Evolutionary conservation across 2,888 invertebrate species (phyloP).

Genomic region (Hypsopygia costalis): DNA sequence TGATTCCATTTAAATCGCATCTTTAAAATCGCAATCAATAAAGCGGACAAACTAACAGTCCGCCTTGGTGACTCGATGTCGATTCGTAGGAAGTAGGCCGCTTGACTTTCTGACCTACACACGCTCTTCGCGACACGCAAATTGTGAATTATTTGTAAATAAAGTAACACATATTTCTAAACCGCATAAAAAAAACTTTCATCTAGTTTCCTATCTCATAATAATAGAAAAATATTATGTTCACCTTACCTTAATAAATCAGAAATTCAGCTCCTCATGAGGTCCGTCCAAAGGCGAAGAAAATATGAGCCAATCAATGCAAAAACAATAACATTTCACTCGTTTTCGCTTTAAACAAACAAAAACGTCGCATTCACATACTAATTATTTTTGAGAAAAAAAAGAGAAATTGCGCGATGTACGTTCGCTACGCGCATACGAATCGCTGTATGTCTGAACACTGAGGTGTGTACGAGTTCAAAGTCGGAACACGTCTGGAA

Average conservation of each 20-base stretch:
- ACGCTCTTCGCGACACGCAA: constrained; percentile 39
- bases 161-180: constrained; percentile 9
- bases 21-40: constrained; percentile 37
- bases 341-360: constrained; percentile 57
- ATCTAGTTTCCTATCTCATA: background rate
- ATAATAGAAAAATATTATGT: background rate
- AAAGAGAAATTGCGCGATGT: constrained; percentile 64
- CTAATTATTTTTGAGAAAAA: constrained; percentile 54
- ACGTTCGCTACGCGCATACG: constrained; percentile 54
- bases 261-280: constrained; percentile 61
- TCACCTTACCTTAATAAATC: constrained; percentile 48
- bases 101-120: constrained; percentile 66
- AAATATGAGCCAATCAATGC: constrained; percentile 46
- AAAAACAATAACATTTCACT: constrained; percentile 70
- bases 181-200: constrained; percentile 11
- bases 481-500: constrained; percentile 36
- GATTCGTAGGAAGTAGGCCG: constrained; percentile 66
- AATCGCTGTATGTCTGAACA: constrained; percentile 54
- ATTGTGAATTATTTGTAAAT: constrained; percentile 11
- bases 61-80: constrained; percentile 54
- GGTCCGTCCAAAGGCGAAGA: constrained; percentile 52
- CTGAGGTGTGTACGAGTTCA: constrained; percentile 44
- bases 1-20: constrained; percentile 18
- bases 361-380: constrained; percentile 72
- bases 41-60: constrained; percentile 61